Percentiles rank a stretch among this genome's conserved stretches.
phyloP scores from a whole-genome alignment of 2,113 vertebrate species.

The Pollimyrus isidori region DNA sequence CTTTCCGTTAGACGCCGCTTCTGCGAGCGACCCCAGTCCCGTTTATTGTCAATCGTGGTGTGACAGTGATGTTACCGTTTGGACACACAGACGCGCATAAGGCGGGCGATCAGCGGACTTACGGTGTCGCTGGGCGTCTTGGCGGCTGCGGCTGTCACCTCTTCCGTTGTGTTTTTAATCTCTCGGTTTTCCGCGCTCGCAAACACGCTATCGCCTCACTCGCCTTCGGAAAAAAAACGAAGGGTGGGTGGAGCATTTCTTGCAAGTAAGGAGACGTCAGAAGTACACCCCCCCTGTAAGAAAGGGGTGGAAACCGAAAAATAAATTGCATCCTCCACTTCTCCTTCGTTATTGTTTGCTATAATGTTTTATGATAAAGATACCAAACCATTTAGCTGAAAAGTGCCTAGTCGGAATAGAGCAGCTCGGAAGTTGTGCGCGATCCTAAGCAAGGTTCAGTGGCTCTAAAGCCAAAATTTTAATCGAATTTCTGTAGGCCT shows the following conservation, averaged over 20 bases:
- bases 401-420: not conserved
- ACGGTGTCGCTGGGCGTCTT: not conserved
- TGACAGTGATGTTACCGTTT: not conserved
- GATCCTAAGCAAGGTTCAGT: not conserved
- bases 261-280: conserved; percentile 12
- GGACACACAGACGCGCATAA: not conserved
- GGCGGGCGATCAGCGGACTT: not conserved
- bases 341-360: not conserved
- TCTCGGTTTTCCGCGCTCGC: not conserved
- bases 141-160: not conserved
- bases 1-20: not conserved
- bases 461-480: not conserved
- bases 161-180: not conserved
- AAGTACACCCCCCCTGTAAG: not conserved
- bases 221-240: not conserved
- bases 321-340: not conserved
- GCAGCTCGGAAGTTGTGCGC: not conserved
- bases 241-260: conserved; percentile 12
- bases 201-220: not conserved
- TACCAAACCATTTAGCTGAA: not conserved
- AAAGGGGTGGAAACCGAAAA: not conserved
- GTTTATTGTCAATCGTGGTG: not conserved
- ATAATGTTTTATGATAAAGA: not conserved
- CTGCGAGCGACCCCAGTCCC: not conserved
- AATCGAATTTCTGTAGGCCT: not conserved